Evolutionary conservation across 2,888 invertebrate species (phyloP), one percentile per base, ranked within the genome.

Genomic region (Colostygia pectinataria): DNA sequence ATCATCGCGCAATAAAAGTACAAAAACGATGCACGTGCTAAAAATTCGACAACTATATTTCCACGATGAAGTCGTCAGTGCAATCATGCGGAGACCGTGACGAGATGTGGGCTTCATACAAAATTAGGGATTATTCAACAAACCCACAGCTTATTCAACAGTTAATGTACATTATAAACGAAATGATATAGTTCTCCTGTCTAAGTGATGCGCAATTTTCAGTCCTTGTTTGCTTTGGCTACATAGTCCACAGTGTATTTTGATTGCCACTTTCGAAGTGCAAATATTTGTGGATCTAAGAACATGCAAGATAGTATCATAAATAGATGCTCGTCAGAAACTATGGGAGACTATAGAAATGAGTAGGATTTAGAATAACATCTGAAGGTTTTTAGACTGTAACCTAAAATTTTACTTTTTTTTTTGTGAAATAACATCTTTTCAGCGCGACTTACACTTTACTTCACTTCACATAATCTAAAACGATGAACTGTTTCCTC

Each of bases 61-160:
- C 68, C 64, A 60, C 58, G 67, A 57, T 54, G 61, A 55, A 54
- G 60, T 55, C 72, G 75, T 75, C 73, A 77, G 67, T 61, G 64
- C 71, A 68, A 80, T 80, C 70, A 67, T 48, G 55, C 67, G 65
- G 40, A 53, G 39, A 67, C 69, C 79, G 77, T 78, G 76, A 75
- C 79, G 74, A 51, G 68, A 73, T 80, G 73, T 76, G 77, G 80
- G 80, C 72, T 79, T 83, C 85, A 84, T 86, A 82, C 84, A 83
- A 82, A 83, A 84, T 84, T 84, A 83, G 77, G 77, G 77, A 82
- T 78, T 74, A 83, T 83, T 83, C 82, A 77, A 68, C 68, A 39
- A 29, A 37, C 18, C 33, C 50, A 50, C 36, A 50, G 45, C 13
- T 14, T 32, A 1, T 8, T 7, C 4, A 7, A 8, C 6, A 51